phyloP scores from a whole-genome alignment of 2,797 vertebrate species.

The Peromyscus melanophrys region DNA sequence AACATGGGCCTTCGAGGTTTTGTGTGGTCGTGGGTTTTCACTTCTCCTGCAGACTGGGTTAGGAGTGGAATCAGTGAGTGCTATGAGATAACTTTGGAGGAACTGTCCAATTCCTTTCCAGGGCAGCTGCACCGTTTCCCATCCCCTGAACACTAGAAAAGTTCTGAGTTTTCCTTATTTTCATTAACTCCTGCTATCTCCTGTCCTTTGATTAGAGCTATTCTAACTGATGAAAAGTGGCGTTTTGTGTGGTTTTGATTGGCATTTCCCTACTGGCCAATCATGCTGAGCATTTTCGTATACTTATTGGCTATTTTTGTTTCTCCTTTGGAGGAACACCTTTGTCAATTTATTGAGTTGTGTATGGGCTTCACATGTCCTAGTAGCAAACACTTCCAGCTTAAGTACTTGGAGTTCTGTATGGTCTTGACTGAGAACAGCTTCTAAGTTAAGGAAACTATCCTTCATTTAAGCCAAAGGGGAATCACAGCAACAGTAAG shows the following conservation, averaged over 20 bases:
- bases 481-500: not conserved
- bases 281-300: not conserved
- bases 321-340: slow-evolving; percentile 19
- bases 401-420: not conserved
- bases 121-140: not conserved
- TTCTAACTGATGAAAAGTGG: not conserved
- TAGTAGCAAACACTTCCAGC: not conserved
- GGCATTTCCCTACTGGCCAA: not conserved
- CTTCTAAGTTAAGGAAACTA: slow-evolving; percentile 43
- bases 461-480: not conserved
- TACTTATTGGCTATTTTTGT: not conserved
- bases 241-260: not conserved
- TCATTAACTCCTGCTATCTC: not conserved
- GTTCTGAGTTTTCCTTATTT: not conserved
- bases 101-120: not conserved
- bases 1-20: not conserved
- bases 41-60: not conserved
- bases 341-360: slow-evolving; percentile 25
- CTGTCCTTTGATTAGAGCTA: not conserved
- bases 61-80: not conserved
- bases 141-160: not conserved
- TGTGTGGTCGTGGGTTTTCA: not conserved
- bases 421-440: not conserved
- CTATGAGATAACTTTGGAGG: not conserved
- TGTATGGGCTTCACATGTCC: not conserved